Base-by-base conservation (phyloP, 2,113 vertebrate genomes). In the Podarcis cretensis region DNA sequence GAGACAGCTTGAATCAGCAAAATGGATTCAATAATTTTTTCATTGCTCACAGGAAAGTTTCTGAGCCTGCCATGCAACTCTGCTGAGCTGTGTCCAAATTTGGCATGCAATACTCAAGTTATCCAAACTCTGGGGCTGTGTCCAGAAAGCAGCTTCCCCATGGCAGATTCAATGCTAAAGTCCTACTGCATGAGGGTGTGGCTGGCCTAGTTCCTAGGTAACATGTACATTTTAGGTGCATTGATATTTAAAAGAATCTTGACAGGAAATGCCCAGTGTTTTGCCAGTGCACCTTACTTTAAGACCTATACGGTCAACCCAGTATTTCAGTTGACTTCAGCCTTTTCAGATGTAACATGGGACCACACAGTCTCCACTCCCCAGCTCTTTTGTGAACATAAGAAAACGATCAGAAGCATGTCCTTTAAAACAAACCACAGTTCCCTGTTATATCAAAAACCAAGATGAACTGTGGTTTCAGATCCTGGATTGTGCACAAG, bases 21-120 rank as follows among this genome's bases (percentile, higher is more conserved):
- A 90, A 81, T 69, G 32, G 78, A 77, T 76, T 77, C 63, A 83
- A 86, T 69, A 57, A 30, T 78, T 68, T 77, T 13, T 65, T 78
- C 1, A 21, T 37, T 87, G 21, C 54, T 4, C 6, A 59, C 6
- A 35, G 32, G 18, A 12, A 48, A 59, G 71, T 76, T 76, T 86
- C 59, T 57, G 59, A 5, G 43, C 59, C 43, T 86, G 16, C 54
- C 59, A 74, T 77, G 32, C 59, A 68, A 65, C 27, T n/a, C 16
- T 82, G 59, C 37, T 35, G 59, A 88, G 71, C 4, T 76, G n/a
- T 59, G 68, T 68, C 59, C 59, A 76, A 48, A 21, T 76, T 37
- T 68, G 59, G 25, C 37, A 66, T 27, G 13, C 40, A 25, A 27
- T n/a, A 25, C 8, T 21, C 87, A 83, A 77, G 81, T 66, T 35